These are phyloP conservation scores for Mus minutoides DNA, from an alignment of 2,797 vertebrate species.

Conservation along the genomic window DNA sequence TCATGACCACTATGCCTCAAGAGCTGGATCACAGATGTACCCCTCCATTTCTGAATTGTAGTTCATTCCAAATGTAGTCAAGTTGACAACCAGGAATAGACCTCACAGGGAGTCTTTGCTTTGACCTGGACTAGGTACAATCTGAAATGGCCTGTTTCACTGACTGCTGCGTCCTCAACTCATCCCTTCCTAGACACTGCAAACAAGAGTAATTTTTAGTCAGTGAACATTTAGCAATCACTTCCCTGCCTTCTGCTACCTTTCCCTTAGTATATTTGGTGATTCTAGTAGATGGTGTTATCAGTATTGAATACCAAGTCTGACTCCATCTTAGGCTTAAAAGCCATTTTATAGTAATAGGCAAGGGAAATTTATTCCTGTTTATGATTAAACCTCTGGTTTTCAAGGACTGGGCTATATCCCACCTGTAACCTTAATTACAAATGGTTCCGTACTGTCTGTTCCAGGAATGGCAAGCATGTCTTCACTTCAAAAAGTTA, in stretches of 20 bases:
- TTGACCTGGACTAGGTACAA: neutral
- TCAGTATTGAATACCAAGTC: neutral
- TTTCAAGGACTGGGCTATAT: neutral
- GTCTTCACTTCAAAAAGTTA: neutral
- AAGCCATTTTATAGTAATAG: neutral
- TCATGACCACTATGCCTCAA: neutral
- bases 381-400: neutral
- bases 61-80: neutral
- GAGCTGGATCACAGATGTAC: neutral
- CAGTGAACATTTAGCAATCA: neutral
- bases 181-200: neutral
- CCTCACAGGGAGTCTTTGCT: neutral
- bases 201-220: neutral
- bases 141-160: neutral
- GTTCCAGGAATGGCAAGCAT: neutral
- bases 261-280: neutral
- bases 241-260: neutral
- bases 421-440: neutral
- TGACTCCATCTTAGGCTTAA: neutral
- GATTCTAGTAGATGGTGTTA: constrained; percentile 2
- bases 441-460: neutral
- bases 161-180: neutral
- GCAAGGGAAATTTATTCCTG: neutral
- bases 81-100: neutral
- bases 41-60: neutral